A percentile compares a stretch with the other conserved stretches of the same genome.
These are phyloP conservation scores for Papilio polyxenes DNA, from an alignment of 1,140 invertebrate species.

Conservation along the genomic window DNA sequence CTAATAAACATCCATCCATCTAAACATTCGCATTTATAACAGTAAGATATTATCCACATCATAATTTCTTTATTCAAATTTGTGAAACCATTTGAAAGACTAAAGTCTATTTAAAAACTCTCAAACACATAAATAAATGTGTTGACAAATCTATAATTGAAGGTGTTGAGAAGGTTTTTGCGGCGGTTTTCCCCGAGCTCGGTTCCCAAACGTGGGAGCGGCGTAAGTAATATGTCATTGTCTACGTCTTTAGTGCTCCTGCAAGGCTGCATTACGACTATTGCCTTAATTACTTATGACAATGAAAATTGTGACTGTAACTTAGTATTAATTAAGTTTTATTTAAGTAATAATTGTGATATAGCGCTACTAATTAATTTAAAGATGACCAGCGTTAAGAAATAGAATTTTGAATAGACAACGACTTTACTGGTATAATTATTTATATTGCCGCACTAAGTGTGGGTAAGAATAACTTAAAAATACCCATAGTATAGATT, in stretches of 20 bases:
- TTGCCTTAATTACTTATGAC: conserved; percentile 33
- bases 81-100: background rate
- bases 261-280: conserved; percentile 30
- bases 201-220: conserved; percentile 11
- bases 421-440: background rate
- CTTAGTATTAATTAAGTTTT: conserved; percentile 20
- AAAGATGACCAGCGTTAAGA: background rate
- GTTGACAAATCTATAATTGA: conserved; percentile 35
- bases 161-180: conserved; percentile 31
- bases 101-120: background rate
- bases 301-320: conserved; percentile 23
- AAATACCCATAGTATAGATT: background rate
- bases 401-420: background rate
- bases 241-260: background rate
- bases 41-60: no score
- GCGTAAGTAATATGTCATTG: conserved; percentile 13
- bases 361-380: background rate
- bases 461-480: no score
- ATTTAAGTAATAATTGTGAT: conserved; percentile 25
- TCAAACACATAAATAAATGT: conserved; percentile 9
- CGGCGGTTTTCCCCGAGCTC: background rate
- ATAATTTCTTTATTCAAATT: background rate
- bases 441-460: no score
- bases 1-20: no score
- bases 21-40: no score